These are phyloP conservation scores for Upupa epops DNA, from an alignment of 2,113 vertebrate genomes.

Conservation along the genomic window DNA sequence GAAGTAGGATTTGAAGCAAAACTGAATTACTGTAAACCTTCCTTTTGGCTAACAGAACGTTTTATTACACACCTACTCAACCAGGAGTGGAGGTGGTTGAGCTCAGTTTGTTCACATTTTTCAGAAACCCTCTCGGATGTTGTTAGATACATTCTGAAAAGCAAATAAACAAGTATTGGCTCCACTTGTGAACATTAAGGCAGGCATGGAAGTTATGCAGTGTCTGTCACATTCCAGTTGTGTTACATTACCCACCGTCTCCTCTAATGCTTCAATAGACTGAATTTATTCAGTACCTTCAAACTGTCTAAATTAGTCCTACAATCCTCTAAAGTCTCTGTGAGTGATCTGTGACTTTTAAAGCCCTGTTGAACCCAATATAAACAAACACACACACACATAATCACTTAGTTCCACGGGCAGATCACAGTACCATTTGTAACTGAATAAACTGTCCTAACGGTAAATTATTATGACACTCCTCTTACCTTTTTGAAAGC, in stretches of 20 bases:
- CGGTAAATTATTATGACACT: neutral
- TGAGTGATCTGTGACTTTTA: neutral
- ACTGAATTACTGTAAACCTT: neutral
- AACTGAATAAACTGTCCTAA: neutral
- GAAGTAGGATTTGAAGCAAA: neutral
- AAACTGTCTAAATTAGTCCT: constrained; percentile 81
- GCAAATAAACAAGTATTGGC: neutral
- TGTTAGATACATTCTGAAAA: neutral
- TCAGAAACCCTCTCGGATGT: neutral
- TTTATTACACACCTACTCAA: neutral
- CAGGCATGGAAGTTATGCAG: neutral
- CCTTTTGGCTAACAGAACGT: neutral
- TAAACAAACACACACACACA: neutral
- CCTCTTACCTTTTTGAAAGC: neutral
- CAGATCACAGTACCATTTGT: neutral
- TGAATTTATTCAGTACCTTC: constrained; percentile 84
- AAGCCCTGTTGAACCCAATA: neutral
- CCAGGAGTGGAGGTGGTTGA: neutral
- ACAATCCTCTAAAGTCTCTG: neutral
- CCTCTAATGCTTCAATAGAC: constrained; percentile 80
- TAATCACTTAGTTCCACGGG: neutral
- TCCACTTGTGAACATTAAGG: neutral
- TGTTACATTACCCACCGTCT: constrained; percentile 78
- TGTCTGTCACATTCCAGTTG: neutral
- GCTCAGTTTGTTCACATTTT: neutral